These are phyloP conservation scores for Himantopus leucocephalus DNA, from an alignment of 2,113 vertebrate species.

Conservation along the genomic window DNA sequence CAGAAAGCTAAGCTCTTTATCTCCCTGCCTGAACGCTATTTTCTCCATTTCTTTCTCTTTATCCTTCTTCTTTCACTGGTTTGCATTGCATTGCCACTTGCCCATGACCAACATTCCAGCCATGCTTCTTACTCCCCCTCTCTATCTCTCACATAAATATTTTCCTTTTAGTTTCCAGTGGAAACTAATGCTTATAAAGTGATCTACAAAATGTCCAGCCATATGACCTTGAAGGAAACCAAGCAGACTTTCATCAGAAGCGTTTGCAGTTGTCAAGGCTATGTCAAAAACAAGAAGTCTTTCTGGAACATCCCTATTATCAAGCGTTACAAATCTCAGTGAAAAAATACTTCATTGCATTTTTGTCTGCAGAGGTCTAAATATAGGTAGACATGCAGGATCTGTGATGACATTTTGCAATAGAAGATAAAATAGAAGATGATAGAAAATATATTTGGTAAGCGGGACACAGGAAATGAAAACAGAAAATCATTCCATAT, in stretches of 20 bases:
- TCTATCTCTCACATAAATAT: background rate
- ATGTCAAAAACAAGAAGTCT: background rate
- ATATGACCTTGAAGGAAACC: background rate
- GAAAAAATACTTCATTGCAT: background rate
- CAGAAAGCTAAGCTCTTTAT: background rate
- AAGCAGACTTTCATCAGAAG: background rate
- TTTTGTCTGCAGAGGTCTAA: conserved; percentile 15
- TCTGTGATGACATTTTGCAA: conserved; percentile 38
- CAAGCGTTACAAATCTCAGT: background rate
- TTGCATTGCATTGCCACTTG: background rate
- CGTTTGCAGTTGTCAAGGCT: background rate
- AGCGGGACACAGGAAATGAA: conserved; percentile 1
- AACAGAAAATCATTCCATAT: conserved; percentile 21
- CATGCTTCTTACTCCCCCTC: background rate
- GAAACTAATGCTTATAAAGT: background rate
- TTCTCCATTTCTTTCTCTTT: background rate
- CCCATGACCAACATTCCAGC: background rate
- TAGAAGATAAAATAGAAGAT: conserved; percentile 20
- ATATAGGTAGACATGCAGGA: background rate
- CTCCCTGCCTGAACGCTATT: background rate
- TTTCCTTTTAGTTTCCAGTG: background rate
- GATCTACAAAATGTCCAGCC: background rate
- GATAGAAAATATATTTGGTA: conserved; percentile 43
- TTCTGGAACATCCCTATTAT: background rate
- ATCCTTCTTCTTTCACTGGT: background rate